Base-by-base conservation (phyloP, 2,113 vertebrate genomes). In the Arvicanthis niloticus region DNA sequence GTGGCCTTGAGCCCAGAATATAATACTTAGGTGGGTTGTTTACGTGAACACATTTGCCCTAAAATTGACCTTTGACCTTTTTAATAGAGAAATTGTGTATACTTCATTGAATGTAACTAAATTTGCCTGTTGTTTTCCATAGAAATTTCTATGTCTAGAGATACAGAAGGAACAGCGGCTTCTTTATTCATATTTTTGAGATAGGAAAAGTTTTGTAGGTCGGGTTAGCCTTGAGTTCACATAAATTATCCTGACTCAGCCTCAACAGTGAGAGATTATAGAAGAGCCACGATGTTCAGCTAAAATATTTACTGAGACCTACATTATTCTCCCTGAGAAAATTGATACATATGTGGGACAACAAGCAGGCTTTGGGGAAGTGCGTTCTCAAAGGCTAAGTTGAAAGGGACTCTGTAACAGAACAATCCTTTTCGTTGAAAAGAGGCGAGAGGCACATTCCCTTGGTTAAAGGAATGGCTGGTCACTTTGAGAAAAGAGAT, bases 51-150 rank as follows among this genome's bases (percentile, higher is more conserved):
- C 1, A 26, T n/a, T 87, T 19, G 53, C 19, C 42, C 12, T 40
- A n/a, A 88, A 92, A 72, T 19, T 91, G 70, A 37, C 60, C 17
- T 84, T 19, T 91, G 70, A 37, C 60, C 17, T 84, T 94, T 92
- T 96, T 19, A 19, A 56, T 67, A 31, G 76, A 88, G n/a, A 94
- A 88, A 92, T 31, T 51, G 6, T 87, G 45, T 48, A 48, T 82
- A 37, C 22, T 75, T 77, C 16, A 90, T 62, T 77, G 82, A 40
- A 72, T 31, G 48, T 77, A 17, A 86, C 60, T 85, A 56, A 53
- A 80, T 17, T 45, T 82, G 21, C 10, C 37, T 77, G 62, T 6
- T 31, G 2, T 88, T 91, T 78, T 88, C n/a, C 51, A 94, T 78
- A 5, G 31, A 24, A 34, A 53, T 29, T 77, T 1, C 15, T 22